Conservation (phyloP, 1,140 invertebrate species). For the Plodia interpunctella region DNA sequence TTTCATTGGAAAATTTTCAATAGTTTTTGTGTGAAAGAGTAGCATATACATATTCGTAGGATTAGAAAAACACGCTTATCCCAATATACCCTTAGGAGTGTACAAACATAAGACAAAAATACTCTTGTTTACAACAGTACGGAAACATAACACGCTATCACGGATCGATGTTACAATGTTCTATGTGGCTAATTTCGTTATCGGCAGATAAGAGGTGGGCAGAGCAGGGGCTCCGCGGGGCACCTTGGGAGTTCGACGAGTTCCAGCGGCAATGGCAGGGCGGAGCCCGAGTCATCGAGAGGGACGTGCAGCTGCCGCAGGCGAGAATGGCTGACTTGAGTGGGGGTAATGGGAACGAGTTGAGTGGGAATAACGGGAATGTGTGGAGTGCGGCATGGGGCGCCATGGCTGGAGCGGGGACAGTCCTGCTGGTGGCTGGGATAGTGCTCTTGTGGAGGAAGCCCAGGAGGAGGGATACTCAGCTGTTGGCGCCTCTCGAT, state of each 20-base stretch:
- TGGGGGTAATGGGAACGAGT: slow-evolving; percentile 16
- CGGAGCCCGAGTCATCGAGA: neutral
- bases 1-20: too few relatives aligned
- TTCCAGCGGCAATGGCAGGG: slow-evolving; percentile 17
- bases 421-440: slow-evolving; percentile 51
- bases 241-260: slow-evolving; percentile 38
- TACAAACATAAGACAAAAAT: neutral
- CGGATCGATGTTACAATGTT: slow-evolving; percentile 61
- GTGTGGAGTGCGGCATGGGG: slow-evolving; percentile 56
- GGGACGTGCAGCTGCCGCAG: slow-evolving; percentile 32
- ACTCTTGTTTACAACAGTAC: slow-evolving; percentile 13
- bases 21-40: too few relatives aligned
- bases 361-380: slow-evolving; percentile 27
- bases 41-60: too few relatives aligned
- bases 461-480: slow-evolving; percentile 42
- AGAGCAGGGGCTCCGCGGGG: slow-evolving; percentile 38
- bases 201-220: slow-evolving; percentile 66
- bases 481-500: slow-evolving; percentile 57
- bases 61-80: too few relatives aligned
- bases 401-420: slow-evolving; percentile 50
- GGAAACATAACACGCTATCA: slow-evolving; percentile 17
- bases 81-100: too few relatives aligned
- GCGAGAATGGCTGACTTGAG: slow-evolving; percentile 20
- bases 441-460: slow-evolving; percentile 45
- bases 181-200: slow-evolving; percentile 62